Percentiles rank a stretch among this genome's conserved stretches.
Evolutionary conservation across 2,797 vertebrate species (phyloP).

Genomic region (Chlorospingus semifuscus): DNA sequence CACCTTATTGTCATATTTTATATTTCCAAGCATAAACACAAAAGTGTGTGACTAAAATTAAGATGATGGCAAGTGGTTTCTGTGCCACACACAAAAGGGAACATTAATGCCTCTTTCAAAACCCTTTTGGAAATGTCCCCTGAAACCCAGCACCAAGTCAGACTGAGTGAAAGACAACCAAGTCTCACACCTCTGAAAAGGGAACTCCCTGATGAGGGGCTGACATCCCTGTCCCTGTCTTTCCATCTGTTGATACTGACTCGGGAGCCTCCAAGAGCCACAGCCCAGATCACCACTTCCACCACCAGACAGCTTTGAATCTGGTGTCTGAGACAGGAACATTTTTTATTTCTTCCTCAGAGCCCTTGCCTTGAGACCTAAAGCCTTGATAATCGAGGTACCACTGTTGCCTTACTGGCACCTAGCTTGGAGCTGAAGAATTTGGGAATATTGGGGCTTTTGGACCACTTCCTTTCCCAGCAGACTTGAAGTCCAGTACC

Average conservation of each 20-base stretch:
- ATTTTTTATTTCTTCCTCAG: background rate
- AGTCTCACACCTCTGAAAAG: background rate
- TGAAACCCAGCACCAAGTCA: background rate
- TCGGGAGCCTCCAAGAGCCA: background rate
- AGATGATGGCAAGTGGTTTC: background rate
- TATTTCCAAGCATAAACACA: background rate
- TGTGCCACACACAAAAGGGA: background rate
- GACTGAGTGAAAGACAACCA: background rate
- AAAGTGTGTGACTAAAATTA: background rate
- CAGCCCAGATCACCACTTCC: rapidly evolving
- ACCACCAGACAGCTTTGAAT: background rate
- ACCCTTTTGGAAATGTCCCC: background rate
- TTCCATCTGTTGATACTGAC: background rate
- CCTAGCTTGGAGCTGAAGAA: background rate
- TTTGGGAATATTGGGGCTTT: background rate
- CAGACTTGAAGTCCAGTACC: background rate
- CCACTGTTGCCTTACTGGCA: too few species aligned
- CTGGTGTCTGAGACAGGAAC: background rate
- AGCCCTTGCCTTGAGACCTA: background rate
- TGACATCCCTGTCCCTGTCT: background rate
- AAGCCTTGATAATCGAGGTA: background rate
- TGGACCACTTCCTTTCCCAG: background rate
- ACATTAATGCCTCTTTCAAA: background rate
- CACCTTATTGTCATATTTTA: background rate
- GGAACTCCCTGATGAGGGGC: background rate